Percentiles rank a stretch among this genome's conserved stretches.
These are phyloP conservation scores for Brachionichthys hirsutus DNA, from an alignment of 2,113 vertebrate species.

Conservation along the genomic window DNA sequence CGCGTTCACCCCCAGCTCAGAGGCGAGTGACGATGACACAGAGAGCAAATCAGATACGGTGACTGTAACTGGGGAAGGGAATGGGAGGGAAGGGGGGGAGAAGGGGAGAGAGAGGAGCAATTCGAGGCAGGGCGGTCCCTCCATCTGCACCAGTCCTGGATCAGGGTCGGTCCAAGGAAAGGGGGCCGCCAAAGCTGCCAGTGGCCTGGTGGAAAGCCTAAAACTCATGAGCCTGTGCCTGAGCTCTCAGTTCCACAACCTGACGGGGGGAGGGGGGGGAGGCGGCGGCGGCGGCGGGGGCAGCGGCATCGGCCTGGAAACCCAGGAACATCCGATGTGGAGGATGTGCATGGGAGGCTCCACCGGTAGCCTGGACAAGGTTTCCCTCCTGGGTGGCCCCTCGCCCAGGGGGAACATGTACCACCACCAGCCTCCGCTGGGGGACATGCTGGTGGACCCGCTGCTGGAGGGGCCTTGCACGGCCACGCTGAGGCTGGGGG, in stretches of 20 bases:
- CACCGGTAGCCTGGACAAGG: slow-evolving; percentile 77
- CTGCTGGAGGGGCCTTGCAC: slow-evolving; percentile 77
- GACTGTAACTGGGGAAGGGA: slow-evolving; percentile 52
- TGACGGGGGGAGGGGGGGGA: slow-evolving; percentile 58
- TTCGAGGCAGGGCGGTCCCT: slow-evolving; percentile 67
- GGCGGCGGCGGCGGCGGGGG: slow-evolving; percentile 15
- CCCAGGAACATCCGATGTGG: slow-evolving; percentile 89
- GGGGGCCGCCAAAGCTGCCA: slow-evolving; percentile 63
- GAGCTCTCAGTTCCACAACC: slow-evolving; percentile 88
- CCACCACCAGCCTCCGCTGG: slow-evolving; percentile 55
- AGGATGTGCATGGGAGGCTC: slow-evolving; percentile 93
- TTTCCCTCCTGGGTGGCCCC: slow-evolving; percentile 69
- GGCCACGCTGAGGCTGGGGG: slow-evolving; percentile 78
- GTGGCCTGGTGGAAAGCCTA: slow-evolving; percentile 89
- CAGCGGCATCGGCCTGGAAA: slow-evolving; percentile 64
- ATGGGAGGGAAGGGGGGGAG: slow-evolving; percentile 17
- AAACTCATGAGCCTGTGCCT: slow-evolving; percentile 94
- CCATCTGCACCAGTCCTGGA: slow-evolving; percentile 74
- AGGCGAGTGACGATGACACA: slow-evolving; percentile 90
- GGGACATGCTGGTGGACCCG: slow-evolving; percentile 56
- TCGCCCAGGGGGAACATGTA: slow-evolving; percentile 64
- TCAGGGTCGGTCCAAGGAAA: slow-evolving; percentile 72
- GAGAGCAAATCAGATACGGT: slow-evolving; percentile 78
- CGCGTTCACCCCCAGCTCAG: slow-evolving; percentile 84
- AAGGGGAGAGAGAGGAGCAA: slow-evolving; percentile 33